Percentiles rank a stretch among this genome's conserved stretches.
Conservation (phyloP, 2,888 invertebrate genomes). For the Arge pagana region DNA sequence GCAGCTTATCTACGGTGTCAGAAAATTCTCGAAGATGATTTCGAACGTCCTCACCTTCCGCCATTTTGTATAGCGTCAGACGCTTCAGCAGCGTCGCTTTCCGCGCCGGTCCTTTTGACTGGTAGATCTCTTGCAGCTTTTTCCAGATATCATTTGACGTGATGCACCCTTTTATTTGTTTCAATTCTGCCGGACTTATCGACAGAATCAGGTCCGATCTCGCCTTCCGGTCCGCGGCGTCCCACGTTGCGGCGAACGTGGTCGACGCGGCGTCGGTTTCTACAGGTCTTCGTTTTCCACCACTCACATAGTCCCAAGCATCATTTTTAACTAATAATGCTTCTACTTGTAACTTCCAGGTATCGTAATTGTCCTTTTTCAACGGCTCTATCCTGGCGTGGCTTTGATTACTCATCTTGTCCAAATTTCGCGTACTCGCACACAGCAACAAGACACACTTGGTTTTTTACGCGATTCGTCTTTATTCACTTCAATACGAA, state of each 20-base stretch:
- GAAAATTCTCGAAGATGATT: slow-evolving; percentile 25
- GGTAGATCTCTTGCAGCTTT: slow-evolving; percentile 24
- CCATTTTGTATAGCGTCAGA: slow-evolving; percentile 23
- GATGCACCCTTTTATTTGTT: slow-evolving; percentile 24
- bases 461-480: too few relatives aligned
- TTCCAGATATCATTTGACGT: slow-evolving; percentile 30
- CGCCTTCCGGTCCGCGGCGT: slow-evolving; percentile 15
- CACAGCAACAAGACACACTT: too few relatives aligned
- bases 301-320: slow-evolving; percentile 22
- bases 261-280: not conserved
- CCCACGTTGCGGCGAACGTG: not conserved
- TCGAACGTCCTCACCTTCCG: slow-evolving; percentile 21
- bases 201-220: slow-evolving; percentile 25
- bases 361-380: too few relatives aligned
- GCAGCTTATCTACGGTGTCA: slow-evolving; percentile 25
- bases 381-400: too few relatives aligned
- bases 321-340: slow-evolving; percentile 24
- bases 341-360: too few relatives aligned
- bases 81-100: slow-evolving; percentile 29
- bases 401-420: too few relatives aligned
- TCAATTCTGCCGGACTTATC: slow-evolving; percentile 21
- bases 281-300: slow-evolving; percentile 1
- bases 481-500: too few relatives aligned
- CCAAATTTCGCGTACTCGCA: too few relatives aligned
- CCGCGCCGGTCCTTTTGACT: slow-evolving; percentile 29